Percentiles rank a stretch among this genome's conserved stretches.
Conservation (phyloP, 2,888 invertebrate species). For the Phyllotreta striolata region DNA sequence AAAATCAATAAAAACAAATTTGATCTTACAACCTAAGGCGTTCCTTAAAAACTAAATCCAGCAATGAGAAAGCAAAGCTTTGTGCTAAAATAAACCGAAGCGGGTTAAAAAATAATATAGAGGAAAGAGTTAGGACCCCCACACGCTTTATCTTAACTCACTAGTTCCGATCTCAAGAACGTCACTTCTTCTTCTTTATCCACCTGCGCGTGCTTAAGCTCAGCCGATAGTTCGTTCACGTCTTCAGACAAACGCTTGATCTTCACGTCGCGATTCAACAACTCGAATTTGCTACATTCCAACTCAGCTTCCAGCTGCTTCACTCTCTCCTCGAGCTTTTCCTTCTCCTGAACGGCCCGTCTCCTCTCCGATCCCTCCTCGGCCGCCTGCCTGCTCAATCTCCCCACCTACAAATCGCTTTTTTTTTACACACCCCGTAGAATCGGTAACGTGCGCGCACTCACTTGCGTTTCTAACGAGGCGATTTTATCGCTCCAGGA, state of each 20-base stretch:
- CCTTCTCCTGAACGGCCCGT: slow-evolving; percentile 74
- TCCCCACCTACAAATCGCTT: slow-evolving; percentile 67
- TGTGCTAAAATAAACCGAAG: slow-evolving; percentile 39
- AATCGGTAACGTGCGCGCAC: neutral
- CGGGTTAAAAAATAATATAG: slow-evolving; percentile 29
- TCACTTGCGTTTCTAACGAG: slow-evolving; percentile 86
- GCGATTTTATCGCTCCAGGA: slow-evolving; percentile 93
- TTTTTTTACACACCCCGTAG: too few species aligned
- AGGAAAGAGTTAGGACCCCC: slow-evolving; percentile 29
- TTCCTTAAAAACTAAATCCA: slow-evolving; percentile 23
- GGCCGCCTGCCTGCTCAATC: slow-evolving; percentile 82
- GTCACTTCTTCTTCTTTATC: slow-evolving; percentile 66
- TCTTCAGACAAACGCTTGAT: slow-evolving; percentile 77
- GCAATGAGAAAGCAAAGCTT: slow-evolving; percentile 25
- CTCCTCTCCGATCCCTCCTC: slow-evolving; percentile 84
- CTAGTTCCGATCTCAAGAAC: slow-evolving; percentile 66
- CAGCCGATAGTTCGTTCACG: slow-evolving; percentile 75
- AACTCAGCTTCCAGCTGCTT: slow-evolving; percentile 70
- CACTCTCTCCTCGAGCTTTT: slow-evolving; percentile 71
- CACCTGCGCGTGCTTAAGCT: slow-evolving; percentile 65
- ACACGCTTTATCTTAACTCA: slow-evolving; percentile 61
- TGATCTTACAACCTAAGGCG: slow-evolving; percentile 24
- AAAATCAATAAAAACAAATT: slow-evolving; percentile 24
- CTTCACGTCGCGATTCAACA: slow-evolving; percentile 75
- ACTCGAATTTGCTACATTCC: slow-evolving; percentile 71